These are phyloP conservation scores for Oryctes rhinoceros DNA, from an alignment of 1,140 invertebrate species.

Conservation along the genomic window DNA sequence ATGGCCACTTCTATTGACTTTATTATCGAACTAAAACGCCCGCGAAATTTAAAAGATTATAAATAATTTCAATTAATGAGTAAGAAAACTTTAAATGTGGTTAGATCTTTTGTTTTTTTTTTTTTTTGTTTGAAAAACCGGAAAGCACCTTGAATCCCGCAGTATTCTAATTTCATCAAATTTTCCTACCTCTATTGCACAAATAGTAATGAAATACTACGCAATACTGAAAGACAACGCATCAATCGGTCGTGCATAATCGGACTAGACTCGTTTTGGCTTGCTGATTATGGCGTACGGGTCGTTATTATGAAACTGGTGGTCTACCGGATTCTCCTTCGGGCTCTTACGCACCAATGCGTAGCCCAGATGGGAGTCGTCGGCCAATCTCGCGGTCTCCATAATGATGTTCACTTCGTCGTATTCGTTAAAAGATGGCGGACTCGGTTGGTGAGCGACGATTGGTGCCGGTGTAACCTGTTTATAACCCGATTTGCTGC, in stretches of 20 bases:
- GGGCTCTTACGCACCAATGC: slow-evolving; percentile 75
- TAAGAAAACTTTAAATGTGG: too few species aligned
- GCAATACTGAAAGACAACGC: too few species aligned
- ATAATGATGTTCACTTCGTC: slow-evolving; percentile 72
- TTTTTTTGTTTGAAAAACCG: too few species aligned
- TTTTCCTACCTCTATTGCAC: slow-evolving; percentile 14
- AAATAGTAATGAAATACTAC: not conserved
- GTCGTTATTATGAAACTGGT: slow-evolving; percentile 76
- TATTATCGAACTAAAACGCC: too few species aligned
- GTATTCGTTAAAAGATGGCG: slow-evolving; percentile 70
- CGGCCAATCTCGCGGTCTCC: slow-evolving; percentile 72
- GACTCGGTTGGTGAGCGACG: slow-evolving; percentile 38
- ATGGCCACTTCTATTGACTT: too few species aligned
- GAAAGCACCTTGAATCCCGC: too few species aligned
- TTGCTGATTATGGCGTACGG: slow-evolving; percentile 84
- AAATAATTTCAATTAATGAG: too few species aligned
- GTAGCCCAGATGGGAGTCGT: slow-evolving; percentile 81
- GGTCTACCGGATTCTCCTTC: slow-evolving; percentile 63
- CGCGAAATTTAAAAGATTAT: too few species aligned
- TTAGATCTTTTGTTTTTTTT: too few species aligned
- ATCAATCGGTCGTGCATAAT: not conserved
- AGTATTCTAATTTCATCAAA: too few species aligned
- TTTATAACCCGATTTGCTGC: slow-evolving; percentile 74
- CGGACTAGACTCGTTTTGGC: slow-evolving; percentile 75
- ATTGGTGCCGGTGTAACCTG: slow-evolving; percentile 66